phyloP scores from a whole-genome alignment of 2,888 invertebrate genomes.

The Caenorhabditis imperialis region DNA sequence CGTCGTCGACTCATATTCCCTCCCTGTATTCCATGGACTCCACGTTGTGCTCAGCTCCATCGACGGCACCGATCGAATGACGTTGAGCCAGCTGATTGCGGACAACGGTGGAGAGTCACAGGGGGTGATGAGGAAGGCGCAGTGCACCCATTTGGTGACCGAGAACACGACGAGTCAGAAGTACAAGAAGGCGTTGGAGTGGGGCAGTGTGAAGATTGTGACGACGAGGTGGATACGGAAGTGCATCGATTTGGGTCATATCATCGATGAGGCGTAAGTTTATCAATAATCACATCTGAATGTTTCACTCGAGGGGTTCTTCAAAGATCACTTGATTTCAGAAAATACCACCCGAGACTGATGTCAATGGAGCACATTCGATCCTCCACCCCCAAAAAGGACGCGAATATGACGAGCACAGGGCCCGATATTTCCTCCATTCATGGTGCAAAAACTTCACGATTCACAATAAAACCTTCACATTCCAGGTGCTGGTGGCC shows the following conservation, averaged over 20 bases:
- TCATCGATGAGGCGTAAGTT: constrained; percentile 54
- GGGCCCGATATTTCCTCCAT: constrained; percentile 49
- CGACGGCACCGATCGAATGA: constrained; percentile 52
- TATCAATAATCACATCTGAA: too few species aligned
- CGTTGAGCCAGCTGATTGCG: constrained; percentile 60
- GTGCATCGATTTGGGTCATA: constrained; percentile 59
- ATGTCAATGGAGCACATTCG: constrained; percentile 15
- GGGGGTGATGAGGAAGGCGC: constrained; percentile 62
- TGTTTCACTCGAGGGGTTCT: too few species aligned
- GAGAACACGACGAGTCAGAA: constrained; percentile 65
- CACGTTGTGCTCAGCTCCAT: constrained; percentile 65
- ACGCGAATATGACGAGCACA: constrained; percentile 14
- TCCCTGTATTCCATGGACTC: constrained; percentile 39
- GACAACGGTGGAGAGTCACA: constrained; percentile 61
- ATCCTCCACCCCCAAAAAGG: constrained; percentile 44
- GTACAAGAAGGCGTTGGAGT: constrained; percentile 65
- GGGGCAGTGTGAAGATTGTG: constrained; percentile 68
- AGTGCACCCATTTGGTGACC: constrained; percentile 68
- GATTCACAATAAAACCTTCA: too few species aligned
- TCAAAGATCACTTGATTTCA: too few species aligned
- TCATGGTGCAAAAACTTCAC: neutral
- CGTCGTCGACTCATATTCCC: constrained; percentile 12
- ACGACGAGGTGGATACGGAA: constrained; percentile 64
- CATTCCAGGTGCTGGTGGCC: constrained; percentile 42
- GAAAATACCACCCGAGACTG: constrained; percentile 50